Evolutionary conservation across 2,888 invertebrate genomes (phyloP).

Genomic region (Spisula solida): DNA sequence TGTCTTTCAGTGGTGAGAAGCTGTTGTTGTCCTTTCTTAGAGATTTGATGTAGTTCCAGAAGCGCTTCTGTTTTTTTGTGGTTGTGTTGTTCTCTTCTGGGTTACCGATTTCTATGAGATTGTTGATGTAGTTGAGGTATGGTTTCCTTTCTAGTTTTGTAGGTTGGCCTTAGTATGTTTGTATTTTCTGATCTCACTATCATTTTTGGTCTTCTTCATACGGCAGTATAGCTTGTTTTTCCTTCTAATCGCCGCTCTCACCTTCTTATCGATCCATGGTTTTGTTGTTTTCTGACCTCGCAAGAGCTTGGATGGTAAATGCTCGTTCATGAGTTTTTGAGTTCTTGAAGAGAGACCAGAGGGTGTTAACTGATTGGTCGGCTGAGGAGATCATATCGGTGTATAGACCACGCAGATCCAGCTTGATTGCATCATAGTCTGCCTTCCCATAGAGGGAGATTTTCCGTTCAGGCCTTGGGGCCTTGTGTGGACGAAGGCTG

Average conservation of each 20-base stretch:
- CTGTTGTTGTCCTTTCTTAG: slow-evolving; percentile 23
- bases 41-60: slow-evolving; percentile 34
- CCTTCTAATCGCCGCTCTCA: slow-evolving; percentile 21
- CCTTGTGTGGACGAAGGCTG: slow-evolving; percentile 17
- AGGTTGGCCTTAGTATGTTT: background rate
- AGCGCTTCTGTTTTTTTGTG: slow-evolving; percentile 35
- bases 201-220: slow-evolving; percentile 1
- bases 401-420: slow-evolving; percentile 20
- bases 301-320: slow-evolving; percentile 15
- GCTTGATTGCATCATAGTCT: slow-evolving; percentile 40
- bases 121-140: slow-evolving; percentile 33
- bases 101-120: slow-evolving; percentile 32
- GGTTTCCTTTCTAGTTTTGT: slow-evolving; percentile 35
- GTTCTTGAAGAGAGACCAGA: slow-evolving; percentile 23
- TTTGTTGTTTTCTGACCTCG: slow-evolving; percentile 3
- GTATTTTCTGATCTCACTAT: slow-evolving; percentile 20
- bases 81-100: background rate
- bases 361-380: background rate
- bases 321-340: background rate
- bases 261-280: slow-evolving; percentile 31
- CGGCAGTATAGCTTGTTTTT: background rate
- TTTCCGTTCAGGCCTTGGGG: too few species aligned
- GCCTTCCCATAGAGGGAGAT: slow-evolving; percentile 29
- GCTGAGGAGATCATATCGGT: background rate
- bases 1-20: slow-evolving; percentile 12